A percentile compares a stretch with the other conserved stretches of the same genome.
These are phyloP conservation scores for Chaetodon auriga DNA, from an alignment of 2,113 vertebrate species.

Conservation along the genomic window DNA sequence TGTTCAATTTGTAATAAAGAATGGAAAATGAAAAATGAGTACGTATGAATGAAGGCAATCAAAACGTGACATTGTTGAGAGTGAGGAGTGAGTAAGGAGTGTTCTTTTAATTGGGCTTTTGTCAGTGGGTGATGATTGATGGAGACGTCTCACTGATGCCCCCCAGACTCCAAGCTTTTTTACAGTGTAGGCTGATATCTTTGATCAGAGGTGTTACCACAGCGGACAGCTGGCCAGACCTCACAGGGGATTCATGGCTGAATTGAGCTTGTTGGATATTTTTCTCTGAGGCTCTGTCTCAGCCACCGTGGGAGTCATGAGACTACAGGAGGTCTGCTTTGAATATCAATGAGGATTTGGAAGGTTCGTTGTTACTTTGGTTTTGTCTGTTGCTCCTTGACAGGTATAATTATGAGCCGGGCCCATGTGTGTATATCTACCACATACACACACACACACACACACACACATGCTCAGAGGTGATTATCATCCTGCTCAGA, in stretches of 20 bases:
- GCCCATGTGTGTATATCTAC: background rate
- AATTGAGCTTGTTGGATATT: conserved; percentile 45
- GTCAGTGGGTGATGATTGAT: conserved; percentile 13
- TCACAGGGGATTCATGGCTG: conserved; percentile 30
- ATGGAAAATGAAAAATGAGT: too few relatives aligned
- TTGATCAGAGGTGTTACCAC: conserved; percentile 3
- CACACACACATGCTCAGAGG: background rate
- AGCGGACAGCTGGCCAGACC: background rate
- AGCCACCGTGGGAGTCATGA: conserved; percentile 27
- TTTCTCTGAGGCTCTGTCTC: conserved; percentile 36
- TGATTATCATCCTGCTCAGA: conserved; percentile 45
- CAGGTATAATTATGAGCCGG: conserved; percentile 36
- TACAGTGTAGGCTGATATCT: conserved; percentile 7
- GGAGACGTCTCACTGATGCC: background rate
- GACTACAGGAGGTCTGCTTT: conserved; percentile 39
- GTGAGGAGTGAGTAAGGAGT: background rate
- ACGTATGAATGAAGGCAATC: background rate
- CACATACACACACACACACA: background rate
- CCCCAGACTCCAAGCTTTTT: background rate
- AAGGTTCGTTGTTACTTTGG: conserved; percentile 50
- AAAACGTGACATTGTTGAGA: conserved; percentile 1
- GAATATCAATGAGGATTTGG: conserved; percentile 67
- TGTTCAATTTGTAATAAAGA: background rate
- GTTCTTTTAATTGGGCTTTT: background rate
- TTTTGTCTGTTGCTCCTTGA: conserved; percentile 48